Base-by-base conservation (phyloP, 92 coral and sea anemone species). In the Isaurus tuberculatus region DNA sequence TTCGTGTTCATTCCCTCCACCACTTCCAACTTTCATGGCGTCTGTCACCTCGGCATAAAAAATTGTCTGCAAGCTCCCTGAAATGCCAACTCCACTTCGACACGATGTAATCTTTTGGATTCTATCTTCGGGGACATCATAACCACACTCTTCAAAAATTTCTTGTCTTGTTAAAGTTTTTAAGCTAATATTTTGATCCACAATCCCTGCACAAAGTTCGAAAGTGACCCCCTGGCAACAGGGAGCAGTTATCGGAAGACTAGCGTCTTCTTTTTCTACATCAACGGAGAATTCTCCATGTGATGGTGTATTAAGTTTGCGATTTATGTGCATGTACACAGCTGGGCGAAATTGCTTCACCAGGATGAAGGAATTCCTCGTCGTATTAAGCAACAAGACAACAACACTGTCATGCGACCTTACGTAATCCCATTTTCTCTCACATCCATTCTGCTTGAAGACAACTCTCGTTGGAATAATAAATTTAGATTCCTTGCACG, bases 181-280 rank as follows among this genome's bases (percentile, higher is more conserved):
- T 15, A 92, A 88, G 43, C 92, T 86, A 42, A 91, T 73, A 46
- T 97, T 88, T 84, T 97, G 89, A 67, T 97, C 99, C 20, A 97
- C 87, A 36, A 97, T 97, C 68, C 99, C 99, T 4, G 99, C 99
- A 84, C 99, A 97, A 5, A 97, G 87, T 90, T 97, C 99, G 65
- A 94, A 97, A 15, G 99, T 97, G 19, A 97, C 89, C 26, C 98
- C 99, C 42, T 85, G 86, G 48, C 78, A 73, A 32, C 86, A 75
- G 7, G 92, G 87, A 5, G 98, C 99, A 22, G 84, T 85, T 15
- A 96, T 90, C 19, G 89, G 86, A 4, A 85, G 71, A 22, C 91
- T 69, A 5, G 88, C 75, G 49, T 94, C 93, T 67, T 94, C 99
- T 9, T 89, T 81, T 69, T 43, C 63, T 57, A 89, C 91, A 46